Conservation (phyloP, 2,888 invertebrate species). For the Pyrrhosoma nymphula region DNA sequence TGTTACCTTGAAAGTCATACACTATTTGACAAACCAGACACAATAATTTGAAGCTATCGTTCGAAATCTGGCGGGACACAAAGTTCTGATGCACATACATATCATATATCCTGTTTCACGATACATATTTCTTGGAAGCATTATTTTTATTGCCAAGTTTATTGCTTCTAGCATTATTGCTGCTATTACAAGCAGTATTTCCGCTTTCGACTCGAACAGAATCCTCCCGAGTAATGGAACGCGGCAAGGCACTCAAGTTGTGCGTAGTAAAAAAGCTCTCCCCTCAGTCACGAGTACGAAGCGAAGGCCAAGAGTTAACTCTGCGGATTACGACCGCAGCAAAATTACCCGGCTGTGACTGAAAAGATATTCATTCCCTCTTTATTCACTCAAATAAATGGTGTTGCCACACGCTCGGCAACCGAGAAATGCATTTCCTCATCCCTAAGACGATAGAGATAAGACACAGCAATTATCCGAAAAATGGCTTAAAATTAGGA, state of each 20-base stretch:
- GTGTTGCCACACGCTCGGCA: neutral
- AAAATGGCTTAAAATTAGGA: too few species aligned
- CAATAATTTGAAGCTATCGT: too few species aligned
- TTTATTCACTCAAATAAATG: neutral
- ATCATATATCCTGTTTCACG: too few species aligned
- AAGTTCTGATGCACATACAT: too few species aligned
- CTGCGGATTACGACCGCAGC: neutral
- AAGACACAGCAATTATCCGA: neutral
- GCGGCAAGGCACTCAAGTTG: too few species aligned
- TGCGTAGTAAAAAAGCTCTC: neutral
- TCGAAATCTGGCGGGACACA: too few species aligned
- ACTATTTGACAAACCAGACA: too few species aligned
- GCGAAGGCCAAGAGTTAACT: neutral
- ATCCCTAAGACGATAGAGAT: neutral
- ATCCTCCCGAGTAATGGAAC: neutral
- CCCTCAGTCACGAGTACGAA: neutral
- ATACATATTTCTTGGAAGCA: neutral
- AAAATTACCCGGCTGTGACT: conserved; percentile 6
- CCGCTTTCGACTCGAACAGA: neutral
- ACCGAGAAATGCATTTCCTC: neutral
- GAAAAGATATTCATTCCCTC: neutral
- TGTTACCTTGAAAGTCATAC: too few species aligned
- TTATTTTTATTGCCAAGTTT: neutral
- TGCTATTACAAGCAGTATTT: neutral
- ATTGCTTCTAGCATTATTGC: neutral